phyloP scores from a whole-genome alignment of 2,888 invertebrate genomes.

The Unio pictorum region DNA sequence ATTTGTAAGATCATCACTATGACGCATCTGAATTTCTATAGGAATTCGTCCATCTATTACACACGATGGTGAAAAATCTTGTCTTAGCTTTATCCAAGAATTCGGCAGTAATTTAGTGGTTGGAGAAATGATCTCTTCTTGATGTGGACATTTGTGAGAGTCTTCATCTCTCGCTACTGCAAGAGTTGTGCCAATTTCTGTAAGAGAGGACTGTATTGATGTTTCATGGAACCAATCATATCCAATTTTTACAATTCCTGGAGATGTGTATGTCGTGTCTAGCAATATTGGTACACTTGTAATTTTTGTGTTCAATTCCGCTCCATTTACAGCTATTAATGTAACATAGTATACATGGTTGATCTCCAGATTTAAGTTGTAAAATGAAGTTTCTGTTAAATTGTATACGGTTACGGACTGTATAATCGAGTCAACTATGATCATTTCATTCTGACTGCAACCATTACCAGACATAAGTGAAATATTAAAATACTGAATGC shows the following conservation, averaged over 20 bases:
- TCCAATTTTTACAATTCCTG: constrained; percentile 36
- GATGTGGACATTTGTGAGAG: constrained; percentile 24
- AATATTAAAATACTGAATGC: constrained; percentile 11
- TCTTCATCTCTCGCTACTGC: constrained; percentile 25
- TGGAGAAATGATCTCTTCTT: constrained; percentile 15
- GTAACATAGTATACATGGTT: constrained; percentile 23
- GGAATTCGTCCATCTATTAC: no score
- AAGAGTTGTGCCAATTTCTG: constrained; percentile 19
- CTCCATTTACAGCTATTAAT: constrained; percentile 33
- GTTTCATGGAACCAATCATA: constrained; percentile 20
- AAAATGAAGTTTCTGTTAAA: constrained; percentile 28
- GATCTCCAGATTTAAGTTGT: constrained; percentile 27
- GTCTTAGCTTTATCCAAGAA: no score
- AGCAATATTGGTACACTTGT: constrained; percentile 22
- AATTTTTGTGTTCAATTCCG: constrained; percentile 14
- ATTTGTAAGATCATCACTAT: no score
- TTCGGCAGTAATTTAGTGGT: constrained; percentile 1
- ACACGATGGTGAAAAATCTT: no score
- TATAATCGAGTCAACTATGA: background rate
- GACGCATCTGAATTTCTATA: no score
- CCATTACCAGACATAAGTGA: constrained; percentile 1
- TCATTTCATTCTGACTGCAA: no score
- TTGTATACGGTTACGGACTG: background rate
- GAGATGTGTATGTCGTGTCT: constrained; percentile 29
- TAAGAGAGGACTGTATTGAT: constrained; percentile 27